phyloP scores from a whole-genome alignment of 2,888 invertebrate genomes.

The Phanerotoma sp. region DNA sequence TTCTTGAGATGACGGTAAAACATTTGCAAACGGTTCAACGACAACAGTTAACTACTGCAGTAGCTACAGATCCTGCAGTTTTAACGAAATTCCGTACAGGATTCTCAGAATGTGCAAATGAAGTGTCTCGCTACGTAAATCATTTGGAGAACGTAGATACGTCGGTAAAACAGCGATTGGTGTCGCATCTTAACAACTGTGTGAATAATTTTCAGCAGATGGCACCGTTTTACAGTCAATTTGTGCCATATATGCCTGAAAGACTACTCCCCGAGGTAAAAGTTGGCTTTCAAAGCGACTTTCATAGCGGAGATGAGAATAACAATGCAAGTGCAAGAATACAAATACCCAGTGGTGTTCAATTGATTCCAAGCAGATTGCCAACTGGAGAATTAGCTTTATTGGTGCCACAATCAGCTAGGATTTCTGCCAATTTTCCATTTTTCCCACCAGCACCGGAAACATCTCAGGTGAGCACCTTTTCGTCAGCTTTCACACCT shows the following conservation, averaged over 20 bases:
- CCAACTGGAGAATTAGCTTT: conserved; percentile 70
- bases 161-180: conserved; percentile 65
- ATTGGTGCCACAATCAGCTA: conserved; percentile 62
- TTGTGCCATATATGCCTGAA: conserved; percentile 56
- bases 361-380: conserved; percentile 66
- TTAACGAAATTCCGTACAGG: conserved; percentile 84
- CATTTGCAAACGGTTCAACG: conserved; percentile 87
- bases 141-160: conserved; percentile 67
- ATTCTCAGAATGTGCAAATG: conserved; percentile 85
- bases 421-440: conserved; percentile 59
- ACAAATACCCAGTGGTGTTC: conserved; percentile 65
- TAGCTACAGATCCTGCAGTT: conserved; percentile 81
- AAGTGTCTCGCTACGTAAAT: conserved; percentile 73
- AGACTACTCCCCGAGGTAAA: conserved; percentile 55
- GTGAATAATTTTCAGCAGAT: conserved; percentile 64
- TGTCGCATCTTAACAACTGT: conserved; percentile 67
- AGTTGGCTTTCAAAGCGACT: conserved; percentile 53
- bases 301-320: conserved; percentile 57
- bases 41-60: conserved; percentile 80
- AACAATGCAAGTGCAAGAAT: conserved; percentile 62
- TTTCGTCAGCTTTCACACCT: conserved; percentile 56
- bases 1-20: conserved; percentile 91
- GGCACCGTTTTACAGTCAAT: conserved; percentile 56
- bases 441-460: conserved; percentile 56
- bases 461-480: conserved; percentile 42